Conservation (phyloP, 2,888 invertebrate genomes). For the Hesperia comma region DNA sequence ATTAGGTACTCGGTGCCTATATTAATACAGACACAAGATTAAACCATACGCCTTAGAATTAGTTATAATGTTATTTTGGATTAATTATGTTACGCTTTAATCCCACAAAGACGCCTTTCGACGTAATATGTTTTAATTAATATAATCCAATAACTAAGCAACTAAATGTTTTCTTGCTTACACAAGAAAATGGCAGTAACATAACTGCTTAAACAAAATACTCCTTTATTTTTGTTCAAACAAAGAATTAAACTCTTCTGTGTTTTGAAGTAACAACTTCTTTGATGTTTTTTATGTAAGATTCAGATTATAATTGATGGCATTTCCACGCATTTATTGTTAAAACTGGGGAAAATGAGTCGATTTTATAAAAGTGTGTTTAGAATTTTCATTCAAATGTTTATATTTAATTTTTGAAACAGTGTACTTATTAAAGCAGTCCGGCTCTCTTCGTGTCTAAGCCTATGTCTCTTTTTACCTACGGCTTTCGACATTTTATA, state of each 20-base stretch:
- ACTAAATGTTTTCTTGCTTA: too few species aligned
- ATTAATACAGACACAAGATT: too few species aligned
- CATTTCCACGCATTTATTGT: constrained; percentile 31
- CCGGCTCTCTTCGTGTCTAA: neutral
- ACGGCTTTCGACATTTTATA: too few species aligned
- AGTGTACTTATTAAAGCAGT: neutral
- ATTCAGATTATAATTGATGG: constrained; percentile 35
- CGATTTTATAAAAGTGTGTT: constrained; percentile 5
- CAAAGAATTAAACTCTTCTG: constrained; percentile 26
- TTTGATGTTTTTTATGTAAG: constrained; percentile 37
- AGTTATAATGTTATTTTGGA: too few species aligned
- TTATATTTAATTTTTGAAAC: neutral
- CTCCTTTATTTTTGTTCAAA: constrained; percentile 1
- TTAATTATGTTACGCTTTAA: too few species aligned
- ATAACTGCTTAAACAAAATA: neutral
- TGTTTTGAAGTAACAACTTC: constrained; percentile 32
- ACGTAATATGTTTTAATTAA: too few species aligned
- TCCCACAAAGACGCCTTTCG: too few species aligned
- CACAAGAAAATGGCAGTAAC: too few species aligned
- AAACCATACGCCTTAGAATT: too few species aligned
- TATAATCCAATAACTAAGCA: too few species aligned
- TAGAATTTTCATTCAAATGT: neutral
- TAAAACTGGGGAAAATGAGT: constrained; percentile 4
- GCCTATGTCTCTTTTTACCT: neutral
- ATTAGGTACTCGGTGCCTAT: too few species aligned